These are phyloP conservation scores for Asteroscopus sphinx DNA, from an alignment of 2,888 invertebrate species.

Conservation along the genomic window DNA sequence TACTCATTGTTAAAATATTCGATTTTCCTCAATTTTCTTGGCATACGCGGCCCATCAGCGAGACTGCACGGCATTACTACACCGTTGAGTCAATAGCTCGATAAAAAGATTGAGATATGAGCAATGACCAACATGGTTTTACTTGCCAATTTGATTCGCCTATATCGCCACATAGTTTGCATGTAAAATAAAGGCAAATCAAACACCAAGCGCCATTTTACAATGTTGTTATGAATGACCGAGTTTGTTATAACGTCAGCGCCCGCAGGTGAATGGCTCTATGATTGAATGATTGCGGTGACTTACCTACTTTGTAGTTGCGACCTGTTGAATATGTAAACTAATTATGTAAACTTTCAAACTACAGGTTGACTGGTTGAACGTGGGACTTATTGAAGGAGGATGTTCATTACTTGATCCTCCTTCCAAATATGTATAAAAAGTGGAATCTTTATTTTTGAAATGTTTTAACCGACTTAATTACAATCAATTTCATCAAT, in stretches of 20 bases:
- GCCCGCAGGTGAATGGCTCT: constrained; percentile 37
- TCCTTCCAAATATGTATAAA: too few relatives aligned
- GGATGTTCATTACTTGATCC: too few relatives aligned
- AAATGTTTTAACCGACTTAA: too few relatives aligned
- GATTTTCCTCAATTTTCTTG: constrained; percentile 45
- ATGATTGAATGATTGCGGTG: constrained; percentile 42
- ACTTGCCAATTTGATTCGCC: constrained; percentile 29
- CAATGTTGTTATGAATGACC: constrained; percentile 25
- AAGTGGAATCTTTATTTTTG: too few relatives aligned
- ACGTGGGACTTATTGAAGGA: too few relatives aligned
- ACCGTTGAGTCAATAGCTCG: constrained; percentile 24
- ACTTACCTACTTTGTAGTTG: constrained; percentile 6
- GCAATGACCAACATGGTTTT: constrained; percentile 3
- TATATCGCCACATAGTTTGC: constrained; percentile 6
- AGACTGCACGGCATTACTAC: not conserved
- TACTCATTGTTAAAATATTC: constrained; percentile 46
- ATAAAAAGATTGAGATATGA: constrained; percentile 13
- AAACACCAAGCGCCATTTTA: constrained; percentile 4
- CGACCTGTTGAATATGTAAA: too few relatives aligned
- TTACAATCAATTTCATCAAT: too few relatives aligned
- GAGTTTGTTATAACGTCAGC: constrained; percentile 16
- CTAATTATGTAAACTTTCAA: too few relatives aligned
- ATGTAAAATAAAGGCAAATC: constrained; percentile 20
- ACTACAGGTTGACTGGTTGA: too few relatives aligned
- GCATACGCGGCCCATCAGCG: constrained; percentile 26